Base-by-base conservation (phyloP, 2,113 vertebrate species). In the Corythornis madagascariensis region DNA sequence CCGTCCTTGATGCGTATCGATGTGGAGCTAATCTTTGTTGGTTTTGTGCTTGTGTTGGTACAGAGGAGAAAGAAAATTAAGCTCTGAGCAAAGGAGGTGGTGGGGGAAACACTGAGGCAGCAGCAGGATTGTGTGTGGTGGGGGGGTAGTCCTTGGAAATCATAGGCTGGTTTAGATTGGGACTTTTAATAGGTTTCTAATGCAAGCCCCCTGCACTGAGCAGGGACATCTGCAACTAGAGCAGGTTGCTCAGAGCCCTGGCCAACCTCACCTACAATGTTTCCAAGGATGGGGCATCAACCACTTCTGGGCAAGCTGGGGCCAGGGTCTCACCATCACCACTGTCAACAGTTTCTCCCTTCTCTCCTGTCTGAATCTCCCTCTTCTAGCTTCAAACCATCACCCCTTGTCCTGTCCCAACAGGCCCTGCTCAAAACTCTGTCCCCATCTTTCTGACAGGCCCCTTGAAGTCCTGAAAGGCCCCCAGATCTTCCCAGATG, bases 1-100 rank as follows among this genome's bases (percentile, higher is more conserved):
- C 53, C 10, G 0, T 26, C 52, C 16, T 74, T 3, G 0, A 6
- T 0, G 1, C 0, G 2, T 48, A 45, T 59, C 5, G 8, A 64
- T 22, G 5, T 8, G 1, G 9, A 59, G 79, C 28, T 86, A 20
- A 25, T 42, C 19, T 66, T 24, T 43, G 82, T 16, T 53, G 55
- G 52, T 70, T 87, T 86, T 31, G 48, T 50, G 33, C 31, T 63
- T 53, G 21, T 2, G 1, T 9, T 1, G 7, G 59, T 2, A 35
- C 6, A 1, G 21, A 64, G 63, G 50, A 40, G 47, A 45, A 76
- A 86, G 8, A 40, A 47, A 69, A 78, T 47, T 6, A 63, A 86
- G 40, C 15, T 72, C 21, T 0, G 5, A 59, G 61, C 0, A 0
- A 42, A 88, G 33, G 18, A 3, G 2, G 10, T 0, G 22, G 13